phyloP scores from a whole-genome alignment of 2,797 vertebrate species.

The Dendrocincla fuliginosa region DNA sequence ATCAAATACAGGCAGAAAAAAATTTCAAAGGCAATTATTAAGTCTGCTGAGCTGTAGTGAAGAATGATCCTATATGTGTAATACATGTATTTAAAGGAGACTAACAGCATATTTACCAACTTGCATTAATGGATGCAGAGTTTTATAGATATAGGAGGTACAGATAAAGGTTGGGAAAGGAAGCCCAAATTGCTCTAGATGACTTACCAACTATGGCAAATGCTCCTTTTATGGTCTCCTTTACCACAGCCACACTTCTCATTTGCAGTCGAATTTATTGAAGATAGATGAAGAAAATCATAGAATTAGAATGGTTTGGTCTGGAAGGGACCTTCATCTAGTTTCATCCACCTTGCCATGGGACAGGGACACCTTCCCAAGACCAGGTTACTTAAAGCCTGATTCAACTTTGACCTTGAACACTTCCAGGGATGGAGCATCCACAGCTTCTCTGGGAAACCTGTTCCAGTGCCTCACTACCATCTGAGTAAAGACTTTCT shows the following conservation, averaged over 20 bases:
- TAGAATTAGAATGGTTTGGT: neutral
- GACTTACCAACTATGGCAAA: neutral
- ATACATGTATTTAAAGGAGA: neutral
- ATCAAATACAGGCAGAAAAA: neutral
- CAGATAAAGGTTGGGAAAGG: neutral
- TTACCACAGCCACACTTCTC: neutral
- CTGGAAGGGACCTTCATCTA: neutral
- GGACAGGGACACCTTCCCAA: too few relatives aligned
- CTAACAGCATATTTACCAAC: neutral
- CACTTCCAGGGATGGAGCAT: neutral
- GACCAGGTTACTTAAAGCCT: neutral
- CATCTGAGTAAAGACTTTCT: fast-evolving
- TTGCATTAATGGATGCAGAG: fast-evolving
- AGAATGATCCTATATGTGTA: neutral
- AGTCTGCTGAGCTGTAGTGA: neutral
- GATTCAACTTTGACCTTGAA: neutral
- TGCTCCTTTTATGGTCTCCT: neutral
- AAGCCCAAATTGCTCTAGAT: neutral
- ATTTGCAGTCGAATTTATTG: neutral
- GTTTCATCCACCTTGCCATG: fast-evolving
- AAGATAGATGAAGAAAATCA: neutral
- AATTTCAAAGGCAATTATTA: fast-evolving
- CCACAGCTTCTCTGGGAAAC: neutral
- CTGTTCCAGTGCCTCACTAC: neutral
- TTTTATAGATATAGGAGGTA: neutral